These are phyloP conservation scores for Theonella swinhoei DNA, from an alignment of 37 sponge, comb jelly and placozoan species.

Conservation along the genomic window DNA sequence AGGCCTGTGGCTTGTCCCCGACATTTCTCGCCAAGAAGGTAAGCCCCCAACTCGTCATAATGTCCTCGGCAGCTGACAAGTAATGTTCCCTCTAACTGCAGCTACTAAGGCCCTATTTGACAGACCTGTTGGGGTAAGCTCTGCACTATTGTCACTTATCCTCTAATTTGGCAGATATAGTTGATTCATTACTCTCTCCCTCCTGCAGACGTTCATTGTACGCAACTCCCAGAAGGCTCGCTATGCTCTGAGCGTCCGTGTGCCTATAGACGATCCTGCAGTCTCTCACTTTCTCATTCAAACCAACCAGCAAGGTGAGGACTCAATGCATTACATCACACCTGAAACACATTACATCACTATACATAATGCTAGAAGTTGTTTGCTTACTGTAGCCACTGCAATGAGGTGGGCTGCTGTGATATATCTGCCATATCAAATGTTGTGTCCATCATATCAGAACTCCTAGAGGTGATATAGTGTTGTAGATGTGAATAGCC, in stretches of 20 bases:
- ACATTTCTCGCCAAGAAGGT: constrained; percentile 53
- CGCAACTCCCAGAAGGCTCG: constrained; percentile 64
- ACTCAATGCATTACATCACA: too few species aligned
- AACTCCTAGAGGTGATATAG: too few species aligned
- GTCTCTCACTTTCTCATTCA: constrained; percentile 81
- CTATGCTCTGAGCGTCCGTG: constrained; percentile 76
- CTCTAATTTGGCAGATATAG: neutral
- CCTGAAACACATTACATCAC: too few species aligned
- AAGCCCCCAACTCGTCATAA: neutral
- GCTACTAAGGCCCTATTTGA: constrained; percentile 62
- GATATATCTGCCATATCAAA: too few species aligned
- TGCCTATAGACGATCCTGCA: constrained; percentile 51
- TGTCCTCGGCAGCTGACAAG: neutral
- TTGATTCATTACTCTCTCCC: neutral
- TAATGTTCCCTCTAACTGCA: neutral
- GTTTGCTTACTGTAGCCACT: too few species aligned
- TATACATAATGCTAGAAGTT: too few species aligned
- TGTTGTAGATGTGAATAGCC: too few species aligned
- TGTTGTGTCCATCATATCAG: too few species aligned
- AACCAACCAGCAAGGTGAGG: constrained; percentile 49
- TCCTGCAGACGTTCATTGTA: constrained; percentile 75
- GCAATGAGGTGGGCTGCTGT: too few species aligned
- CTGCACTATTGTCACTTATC: neutral
- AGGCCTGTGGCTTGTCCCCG: constrained; percentile 34
- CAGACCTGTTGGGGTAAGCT: constrained; percentile 69